Base-by-base conservation (phyloP, 64 coral and sea anemone genomes). In the Actinia tenebrosa region DNA sequence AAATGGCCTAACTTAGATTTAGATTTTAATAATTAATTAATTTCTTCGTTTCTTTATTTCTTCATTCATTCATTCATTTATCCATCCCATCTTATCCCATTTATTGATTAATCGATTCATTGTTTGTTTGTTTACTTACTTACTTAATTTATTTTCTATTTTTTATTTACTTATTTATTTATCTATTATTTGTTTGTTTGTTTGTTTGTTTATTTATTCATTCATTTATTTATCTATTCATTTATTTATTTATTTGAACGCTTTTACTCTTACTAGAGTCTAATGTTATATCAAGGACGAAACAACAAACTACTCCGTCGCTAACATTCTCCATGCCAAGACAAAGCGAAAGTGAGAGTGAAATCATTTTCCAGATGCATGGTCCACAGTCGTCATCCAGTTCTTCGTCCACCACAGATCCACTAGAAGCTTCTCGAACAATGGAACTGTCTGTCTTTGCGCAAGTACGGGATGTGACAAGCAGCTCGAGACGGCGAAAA, bases 251-350 rank as follows among this genome's bases (percentile, higher is more conserved):
- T 16, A 37, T 37, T 37, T 37, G 30, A 37, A 37, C 30, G 30
- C 30, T 37, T 37, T 37, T 37, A 37, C 30, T 37, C 1, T 37
- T 37, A 37, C 27, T n/a, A 81, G 45, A 81, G 22, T 81, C 44
- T 3, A 53, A 19, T 81, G 22, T 53, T 16, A 53, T 45, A 25
- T 43, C 69, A 42, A 75, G 0, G 22, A 10, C 63, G 7, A 75
- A 25, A 23, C 79, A 71, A 15, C 20, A 45, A 22, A 89, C 78
- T 23, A 80, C 88, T 11, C 88, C 66, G 37, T 89, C 88, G 16
- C 82, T 89, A 16, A 84, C 88, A 10, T 20, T 91, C 60, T 91
- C 89, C 13, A 91, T 91, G 83, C 83, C 84, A 7, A 53, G 89
- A 45, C 72, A 75, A 75, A 75, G 69, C 25, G 69, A 75, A 4